Conservation (phyloP, 2,113 vertebrate genomes). For the Cariama cristata region DNA sequence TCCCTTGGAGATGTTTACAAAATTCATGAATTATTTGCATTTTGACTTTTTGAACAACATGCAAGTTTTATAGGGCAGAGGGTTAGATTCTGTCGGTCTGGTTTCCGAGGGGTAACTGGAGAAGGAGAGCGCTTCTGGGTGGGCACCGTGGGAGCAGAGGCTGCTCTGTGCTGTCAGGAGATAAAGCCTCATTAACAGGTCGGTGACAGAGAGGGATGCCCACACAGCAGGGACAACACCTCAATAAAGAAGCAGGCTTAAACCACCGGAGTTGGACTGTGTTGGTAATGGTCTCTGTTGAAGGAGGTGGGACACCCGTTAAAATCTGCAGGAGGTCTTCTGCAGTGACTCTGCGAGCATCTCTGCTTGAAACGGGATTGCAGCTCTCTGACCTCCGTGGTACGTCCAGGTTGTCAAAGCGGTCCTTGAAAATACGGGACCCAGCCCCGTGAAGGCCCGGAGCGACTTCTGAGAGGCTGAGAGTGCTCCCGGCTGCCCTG, state of each 20-base stretch:
- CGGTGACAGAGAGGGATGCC: neutral
- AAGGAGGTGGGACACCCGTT: neutral
- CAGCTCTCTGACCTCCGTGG: neutral
- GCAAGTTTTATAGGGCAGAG: conserved; percentile 8
- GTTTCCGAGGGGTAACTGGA: neutral
- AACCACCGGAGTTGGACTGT: neutral
- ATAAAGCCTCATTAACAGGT: neutral
- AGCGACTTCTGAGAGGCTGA: neutral
- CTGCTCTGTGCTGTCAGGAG: neutral
- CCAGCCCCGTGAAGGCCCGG: neutral
- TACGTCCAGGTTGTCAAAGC: neutral
- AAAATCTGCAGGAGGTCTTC: neutral
- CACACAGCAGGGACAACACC: neutral
- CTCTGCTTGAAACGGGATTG: neutral
- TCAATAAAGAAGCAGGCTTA: neutral
- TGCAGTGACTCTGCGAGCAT: neutral
- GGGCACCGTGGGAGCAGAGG: neutral
- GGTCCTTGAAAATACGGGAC: neutral
- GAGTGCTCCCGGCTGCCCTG: neutral
- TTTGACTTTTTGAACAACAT: conserved; percentile 26
- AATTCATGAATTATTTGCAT: conserved; percentile 45
- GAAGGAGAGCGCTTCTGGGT: neutral
- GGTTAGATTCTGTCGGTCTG: neutral
- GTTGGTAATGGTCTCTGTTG: neutral
- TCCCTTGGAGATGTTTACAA: conserved; percentile 19